Percentiles rank a stretch among this genome's conserved stretches.
phyloP scores from a whole-genome alignment of 92 coral and sea anemone species.

The Siderastrea radians region DNA sequence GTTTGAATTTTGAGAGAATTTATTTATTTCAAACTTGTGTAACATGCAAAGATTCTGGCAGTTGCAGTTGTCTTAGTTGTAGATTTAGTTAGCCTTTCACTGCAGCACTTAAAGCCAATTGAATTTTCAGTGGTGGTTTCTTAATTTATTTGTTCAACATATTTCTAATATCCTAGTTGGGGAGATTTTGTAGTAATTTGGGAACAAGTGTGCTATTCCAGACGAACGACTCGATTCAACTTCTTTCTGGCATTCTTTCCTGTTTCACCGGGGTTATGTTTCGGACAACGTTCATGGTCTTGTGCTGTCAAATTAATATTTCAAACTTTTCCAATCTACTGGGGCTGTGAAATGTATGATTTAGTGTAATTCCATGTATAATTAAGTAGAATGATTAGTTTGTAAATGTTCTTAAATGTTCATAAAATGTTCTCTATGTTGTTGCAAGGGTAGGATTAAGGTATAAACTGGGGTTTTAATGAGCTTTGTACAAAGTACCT shows the following conservation, averaged over 20 bases:
- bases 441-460: not conserved
- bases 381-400: not conserved
- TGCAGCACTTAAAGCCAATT: too few species aligned
- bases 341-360: not conserved
- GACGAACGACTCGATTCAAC: too few species aligned
- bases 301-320: not conserved
- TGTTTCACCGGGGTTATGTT: too few species aligned
- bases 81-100: too few species aligned
- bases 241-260: too few species aligned
- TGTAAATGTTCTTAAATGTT: not conserved
- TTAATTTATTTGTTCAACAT: too few species aligned
- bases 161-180: not conserved
- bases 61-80: not conserved
- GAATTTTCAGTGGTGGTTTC: not conserved
- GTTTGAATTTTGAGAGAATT: constrained; percentile 3
- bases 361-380: not conserved
- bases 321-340: too few species aligned
- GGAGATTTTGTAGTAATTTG: not conserved
- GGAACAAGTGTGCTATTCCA: too few species aligned
- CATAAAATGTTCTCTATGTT: not conserved
- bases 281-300: not conserved
- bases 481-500: constrained; percentile 24
- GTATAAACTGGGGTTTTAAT: constrained; percentile 10
- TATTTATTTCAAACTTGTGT: constrained; percentile 9
- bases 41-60: not conserved